These are phyloP conservation scores for Coecobrya sp. DNA, from an alignment of 2,888 invertebrate species.

Conservation along the genomic window DNA sequence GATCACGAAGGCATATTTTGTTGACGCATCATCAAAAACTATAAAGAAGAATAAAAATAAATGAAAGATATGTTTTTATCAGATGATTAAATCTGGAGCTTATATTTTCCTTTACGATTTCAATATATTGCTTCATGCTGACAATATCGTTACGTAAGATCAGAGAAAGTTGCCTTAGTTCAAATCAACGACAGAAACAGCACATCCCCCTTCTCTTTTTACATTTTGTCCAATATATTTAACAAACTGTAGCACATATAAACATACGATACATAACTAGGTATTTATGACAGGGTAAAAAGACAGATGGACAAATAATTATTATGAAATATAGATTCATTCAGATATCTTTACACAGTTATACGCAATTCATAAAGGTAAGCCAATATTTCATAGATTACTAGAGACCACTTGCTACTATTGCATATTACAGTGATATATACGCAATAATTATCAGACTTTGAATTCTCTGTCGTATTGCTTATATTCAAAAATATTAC, in stretches of 20 bases:
- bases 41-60: constrained; percentile 74
- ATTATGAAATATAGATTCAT: constrained; percentile 11
- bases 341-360: background rate
- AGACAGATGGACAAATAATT: constrained; percentile 19
- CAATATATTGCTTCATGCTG: constrained; percentile 75
- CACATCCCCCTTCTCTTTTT: constrained; percentile 75
- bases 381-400: background rate
- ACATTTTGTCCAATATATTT: constrained; percentile 21
- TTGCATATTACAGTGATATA: background rate
- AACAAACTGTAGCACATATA: background rate
- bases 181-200: constrained; percentile 32
- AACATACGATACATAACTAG: too few species aligned
- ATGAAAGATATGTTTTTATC: constrained; percentile 76
- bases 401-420: background rate
- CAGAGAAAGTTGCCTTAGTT: constrained; percentile 77
- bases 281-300: background rate
- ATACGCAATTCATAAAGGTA: background rate
- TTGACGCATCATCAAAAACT: constrained; percentile 73
- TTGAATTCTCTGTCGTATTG: too few species aligned
- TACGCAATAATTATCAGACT: constrained; percentile 28
- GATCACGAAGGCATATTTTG: constrained; percentile 60
- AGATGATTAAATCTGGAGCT: constrained; percentile 81
- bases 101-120: constrained; percentile 69
- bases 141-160: constrained; percentile 80
- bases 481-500: background rate